A percentile compares a stretch with the other conserved stretches of the same genome.
Evolutionary conservation across 2,797 vertebrate species (phyloP).

Genomic region (Cuniculus paca): DNA sequence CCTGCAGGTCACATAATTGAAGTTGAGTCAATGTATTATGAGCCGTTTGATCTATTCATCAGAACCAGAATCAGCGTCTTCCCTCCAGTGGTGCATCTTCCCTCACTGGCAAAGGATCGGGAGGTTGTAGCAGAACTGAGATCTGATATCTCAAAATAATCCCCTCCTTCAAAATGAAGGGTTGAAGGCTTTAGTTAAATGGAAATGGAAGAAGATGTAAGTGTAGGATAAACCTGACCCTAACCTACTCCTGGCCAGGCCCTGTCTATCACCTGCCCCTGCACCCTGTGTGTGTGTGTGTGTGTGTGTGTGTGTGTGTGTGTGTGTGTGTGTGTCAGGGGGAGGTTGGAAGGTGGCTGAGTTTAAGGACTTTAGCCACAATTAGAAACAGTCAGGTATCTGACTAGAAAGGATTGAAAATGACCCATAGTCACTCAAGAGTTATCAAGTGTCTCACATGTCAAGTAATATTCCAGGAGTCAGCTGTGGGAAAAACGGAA

Average conservation of each 20-base stretch:
- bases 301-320: background rate
- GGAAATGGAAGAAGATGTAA: background rate
- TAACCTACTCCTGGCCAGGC: background rate
- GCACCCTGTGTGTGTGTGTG: background rate
- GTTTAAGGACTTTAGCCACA: background rate
- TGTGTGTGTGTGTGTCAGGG: no score
- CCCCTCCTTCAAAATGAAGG: background rate
- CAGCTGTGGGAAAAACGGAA: background rate
- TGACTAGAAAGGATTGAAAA: constrained; percentile 24
- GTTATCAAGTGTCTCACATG: background rate
- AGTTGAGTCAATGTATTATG: background rate
- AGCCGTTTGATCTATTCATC: constrained; percentile 18
- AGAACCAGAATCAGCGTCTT: background rate
- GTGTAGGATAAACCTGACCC: background rate
- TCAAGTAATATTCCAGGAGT: background rate
- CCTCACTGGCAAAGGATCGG: background rate
- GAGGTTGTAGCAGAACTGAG: background rate
- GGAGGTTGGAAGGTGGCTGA: background rate
- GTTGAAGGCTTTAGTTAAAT: background rate
- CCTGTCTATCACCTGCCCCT: background rate
- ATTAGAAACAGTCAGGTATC: background rate
- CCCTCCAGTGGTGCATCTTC: background rate
- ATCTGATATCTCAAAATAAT: background rate
- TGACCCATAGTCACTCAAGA: background rate
- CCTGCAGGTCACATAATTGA: background rate